These are phyloP conservation scores for Catostomus latipinnis DNA, from an alignment of 2,797 vertebrate species.

Conservation along the genomic window DNA sequence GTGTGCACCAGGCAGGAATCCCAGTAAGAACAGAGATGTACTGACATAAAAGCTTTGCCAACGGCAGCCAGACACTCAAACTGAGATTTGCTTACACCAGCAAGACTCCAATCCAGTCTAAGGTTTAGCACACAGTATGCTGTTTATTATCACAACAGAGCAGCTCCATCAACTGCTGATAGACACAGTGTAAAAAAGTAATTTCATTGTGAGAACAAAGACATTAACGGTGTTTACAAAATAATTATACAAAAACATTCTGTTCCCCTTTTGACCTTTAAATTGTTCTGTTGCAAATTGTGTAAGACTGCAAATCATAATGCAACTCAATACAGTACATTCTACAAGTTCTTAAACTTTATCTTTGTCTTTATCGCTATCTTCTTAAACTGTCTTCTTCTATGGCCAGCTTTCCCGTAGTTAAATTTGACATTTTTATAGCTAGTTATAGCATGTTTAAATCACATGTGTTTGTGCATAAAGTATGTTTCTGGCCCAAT, in stretches of 20 bases:
- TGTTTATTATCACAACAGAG: conserved; percentile 29
- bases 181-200: conserved; percentile 6
- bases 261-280: too few relatives aligned
- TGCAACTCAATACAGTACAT: too few relatives aligned
- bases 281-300: too few relatives aligned
- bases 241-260: not conserved
- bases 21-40: conserved; percentile 46
- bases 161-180: conserved; percentile 17
- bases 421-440: too few relatives aligned
- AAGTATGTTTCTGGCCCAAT: too few relatives aligned
- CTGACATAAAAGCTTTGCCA: conserved; percentile 31
- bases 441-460: too few relatives aligned
- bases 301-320: too few relatives aligned
- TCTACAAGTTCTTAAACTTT: too few relatives aligned
- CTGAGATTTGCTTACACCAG: conserved; percentile 48
- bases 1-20: conserved; percentile 42
- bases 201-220: conserved; percentile 28
- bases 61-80: conserved; percentile 36
- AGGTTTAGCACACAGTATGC: conserved; percentile 22
- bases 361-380: too few relatives aligned
- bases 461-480: too few relatives aligned
- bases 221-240: conserved; percentile 18
- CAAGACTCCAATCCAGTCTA: conserved; percentile 28
- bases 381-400: too few relatives aligned
- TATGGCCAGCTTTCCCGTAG: too few relatives aligned